phyloP scores from a whole-genome alignment of 2,113 vertebrate genomes.

The Circaetus gallicus region DNA sequence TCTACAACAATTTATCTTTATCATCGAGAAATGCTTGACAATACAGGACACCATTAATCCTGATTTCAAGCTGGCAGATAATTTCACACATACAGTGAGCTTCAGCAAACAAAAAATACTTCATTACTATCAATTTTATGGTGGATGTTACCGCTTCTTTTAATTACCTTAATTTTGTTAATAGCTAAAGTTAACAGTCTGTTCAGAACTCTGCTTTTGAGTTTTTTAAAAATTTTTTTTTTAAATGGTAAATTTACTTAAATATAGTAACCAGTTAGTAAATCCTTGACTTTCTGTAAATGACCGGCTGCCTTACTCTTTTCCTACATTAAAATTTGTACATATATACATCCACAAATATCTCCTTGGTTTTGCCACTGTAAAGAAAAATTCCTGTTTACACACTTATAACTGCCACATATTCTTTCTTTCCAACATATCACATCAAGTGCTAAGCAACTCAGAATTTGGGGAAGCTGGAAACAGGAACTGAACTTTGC shows the following conservation, averaged over 20 bases:
- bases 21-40: neutral
- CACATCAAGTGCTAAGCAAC: neutral
- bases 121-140: neutral
- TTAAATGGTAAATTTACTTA: neutral
- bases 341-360: neutral
- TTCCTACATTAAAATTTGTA: neutral
- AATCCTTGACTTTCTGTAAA: neutral
- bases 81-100: neutral
- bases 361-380: neutral
- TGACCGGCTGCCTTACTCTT: neutral
- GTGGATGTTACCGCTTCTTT: neutral
- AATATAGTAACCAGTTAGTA: neutral
- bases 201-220: neutral
- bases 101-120: neutral
- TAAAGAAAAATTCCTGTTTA: neutral
- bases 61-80: neutral
- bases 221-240: neutral
- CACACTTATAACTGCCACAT: neutral
- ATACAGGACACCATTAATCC: neutral
- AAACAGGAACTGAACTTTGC: neutral
- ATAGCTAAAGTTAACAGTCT: neutral
- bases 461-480: neutral
- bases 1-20: slow-evolving; percentile 8
- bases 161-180: neutral
- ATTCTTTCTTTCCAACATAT: neutral